These are phyloP conservation scores for Pararge aegeria DNA, from an alignment of 1,140 invertebrate genomes.

Conservation along the genomic window DNA sequence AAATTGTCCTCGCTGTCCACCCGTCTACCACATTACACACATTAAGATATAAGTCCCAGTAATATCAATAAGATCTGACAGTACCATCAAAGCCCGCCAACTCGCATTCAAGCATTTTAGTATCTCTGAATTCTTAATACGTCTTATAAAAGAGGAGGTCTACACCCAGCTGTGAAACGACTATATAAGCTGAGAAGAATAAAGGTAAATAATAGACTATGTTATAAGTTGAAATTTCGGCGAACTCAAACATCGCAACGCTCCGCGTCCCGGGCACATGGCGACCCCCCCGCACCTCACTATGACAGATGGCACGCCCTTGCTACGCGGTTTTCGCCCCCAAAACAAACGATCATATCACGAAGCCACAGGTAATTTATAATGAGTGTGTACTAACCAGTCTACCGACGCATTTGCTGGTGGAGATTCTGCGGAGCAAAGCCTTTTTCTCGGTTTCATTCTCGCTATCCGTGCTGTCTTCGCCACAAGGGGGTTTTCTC, in stretches of 20 bases:
- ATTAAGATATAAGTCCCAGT: too few species aligned
- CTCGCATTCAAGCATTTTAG: too few species aligned
- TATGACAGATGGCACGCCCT: constrained; percentile 56
- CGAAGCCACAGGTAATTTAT: not conserved
- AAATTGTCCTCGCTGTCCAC: too few species aligned
- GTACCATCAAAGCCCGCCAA: too few species aligned
- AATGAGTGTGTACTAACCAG: constrained; percentile 49
- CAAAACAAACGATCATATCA: constrained; percentile 29
- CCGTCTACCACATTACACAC: too few species aligned
- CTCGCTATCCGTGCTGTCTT: constrained; percentile 71
- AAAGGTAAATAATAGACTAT: too few species aligned
- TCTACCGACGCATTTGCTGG: constrained; percentile 71
- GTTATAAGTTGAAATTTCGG: too few species aligned
- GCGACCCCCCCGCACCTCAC: constrained; percentile 40
- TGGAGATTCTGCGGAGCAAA: constrained; percentile 64
- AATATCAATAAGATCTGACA: too few species aligned
- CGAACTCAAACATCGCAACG: constrained; percentile 49
- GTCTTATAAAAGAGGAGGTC: too few species aligned
- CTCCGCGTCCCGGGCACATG: constrained; percentile 57
- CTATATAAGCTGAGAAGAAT: too few species aligned
- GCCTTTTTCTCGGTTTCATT: constrained; percentile 68
- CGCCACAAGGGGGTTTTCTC: constrained; percentile 48
- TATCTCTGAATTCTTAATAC: too few species aligned
- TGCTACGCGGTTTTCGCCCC: constrained; percentile 24
- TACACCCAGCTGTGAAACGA: too few species aligned